These are phyloP conservation scores for Actias luna DNA, from an alignment of 2,888 invertebrate genomes.

Conservation along the genomic window DNA sequence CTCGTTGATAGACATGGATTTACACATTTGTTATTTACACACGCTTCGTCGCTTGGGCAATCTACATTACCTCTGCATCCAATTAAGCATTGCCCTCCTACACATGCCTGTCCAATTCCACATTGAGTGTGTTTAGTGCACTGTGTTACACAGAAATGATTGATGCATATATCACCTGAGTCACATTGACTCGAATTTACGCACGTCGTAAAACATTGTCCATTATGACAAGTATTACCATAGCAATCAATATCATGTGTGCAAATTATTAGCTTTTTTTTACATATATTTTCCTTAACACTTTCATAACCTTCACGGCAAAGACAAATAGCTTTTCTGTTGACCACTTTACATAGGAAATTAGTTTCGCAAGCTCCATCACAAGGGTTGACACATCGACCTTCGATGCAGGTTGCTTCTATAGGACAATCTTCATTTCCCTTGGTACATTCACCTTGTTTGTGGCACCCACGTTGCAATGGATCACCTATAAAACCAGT, in stretches of 20 bases:
- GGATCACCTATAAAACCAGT: conserved; percentile 90
- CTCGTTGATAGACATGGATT: conserved; percentile 90
- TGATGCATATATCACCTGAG: conserved; percentile 88
- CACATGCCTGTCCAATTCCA: conserved; percentile 89
- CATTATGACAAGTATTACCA: conserved; percentile 89
- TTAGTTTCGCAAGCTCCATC: conserved; percentile 91
- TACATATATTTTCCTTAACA: conserved; percentile 84
- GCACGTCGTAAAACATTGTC: conserved; percentile 92
- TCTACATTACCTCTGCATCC: conserved; percentile 93
- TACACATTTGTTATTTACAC: conserved; percentile 91
- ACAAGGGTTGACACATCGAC: conserved; percentile 90
- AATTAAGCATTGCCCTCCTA: conserved; percentile 88
- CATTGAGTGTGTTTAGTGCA: conserved; percentile 93
- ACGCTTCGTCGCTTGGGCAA: conserved; percentile 88
- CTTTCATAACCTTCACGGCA: conserved; percentile 90
- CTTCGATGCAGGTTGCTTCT: conserved; percentile 86
- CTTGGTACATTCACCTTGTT: conserved; percentile 88
- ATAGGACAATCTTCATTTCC: conserved; percentile 89
- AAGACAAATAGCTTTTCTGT: conserved; percentile 88
- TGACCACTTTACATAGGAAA: conserved; percentile 89
- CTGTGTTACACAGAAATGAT: conserved; percentile 89
- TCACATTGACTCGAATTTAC: conserved; percentile 89
- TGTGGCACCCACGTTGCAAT: conserved; percentile 87
- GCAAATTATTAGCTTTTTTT: conserved; percentile 86
- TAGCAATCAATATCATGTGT: conserved; percentile 87